Conservation (phyloP, 1,140 invertebrate species). For the Heliconius himera region DNA sequence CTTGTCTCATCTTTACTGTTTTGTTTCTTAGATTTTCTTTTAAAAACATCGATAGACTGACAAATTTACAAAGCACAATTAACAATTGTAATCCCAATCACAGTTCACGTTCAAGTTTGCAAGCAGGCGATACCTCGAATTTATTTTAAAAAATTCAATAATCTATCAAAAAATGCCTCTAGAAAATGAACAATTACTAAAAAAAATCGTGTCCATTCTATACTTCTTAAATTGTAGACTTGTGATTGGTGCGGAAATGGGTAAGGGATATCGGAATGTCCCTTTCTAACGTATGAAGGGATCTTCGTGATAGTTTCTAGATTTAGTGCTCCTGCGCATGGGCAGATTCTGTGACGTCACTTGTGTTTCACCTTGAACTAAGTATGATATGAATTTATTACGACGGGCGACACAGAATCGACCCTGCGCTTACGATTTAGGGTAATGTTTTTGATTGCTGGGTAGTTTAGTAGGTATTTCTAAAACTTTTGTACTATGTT, state of each 20-base stretch:
- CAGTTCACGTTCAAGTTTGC: conserved; percentile 33
- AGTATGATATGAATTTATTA: conserved; percentile 20
- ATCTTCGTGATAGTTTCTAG: conserved; percentile 47
- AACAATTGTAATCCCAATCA: not conserved
- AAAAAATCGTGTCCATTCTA: conserved; percentile 67
- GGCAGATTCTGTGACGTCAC: conserved; percentile 24
- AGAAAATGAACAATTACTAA: conserved; percentile 35
- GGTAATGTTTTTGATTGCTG: conserved; percentile 73
- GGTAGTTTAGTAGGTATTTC: conserved; percentile 78
- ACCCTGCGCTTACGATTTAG: conserved; percentile 58
- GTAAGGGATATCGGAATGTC: conserved; percentile 48
- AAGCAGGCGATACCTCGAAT: conserved; percentile 47
- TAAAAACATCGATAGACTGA: conserved; percentile 24
- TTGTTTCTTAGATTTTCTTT: not conserved
- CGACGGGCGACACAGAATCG: conserved; percentile 10
- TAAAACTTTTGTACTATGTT: conserved; percentile 81
- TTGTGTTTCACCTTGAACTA: conserved; percentile 8
- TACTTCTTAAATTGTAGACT: conserved; percentile 63
- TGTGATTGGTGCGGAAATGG: conserved; percentile 66
- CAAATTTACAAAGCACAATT: conserved; percentile 12
- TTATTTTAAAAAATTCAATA: conserved; percentile 53
- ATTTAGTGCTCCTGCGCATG: conserved; percentile 21
- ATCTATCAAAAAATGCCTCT: conserved; percentile 40
- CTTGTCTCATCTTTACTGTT: not conserved
- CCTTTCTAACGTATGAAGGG: conserved; percentile 54